Conservation (phyloP, 2,888 invertebrate genomes). For the Plebejus argus region DNA sequence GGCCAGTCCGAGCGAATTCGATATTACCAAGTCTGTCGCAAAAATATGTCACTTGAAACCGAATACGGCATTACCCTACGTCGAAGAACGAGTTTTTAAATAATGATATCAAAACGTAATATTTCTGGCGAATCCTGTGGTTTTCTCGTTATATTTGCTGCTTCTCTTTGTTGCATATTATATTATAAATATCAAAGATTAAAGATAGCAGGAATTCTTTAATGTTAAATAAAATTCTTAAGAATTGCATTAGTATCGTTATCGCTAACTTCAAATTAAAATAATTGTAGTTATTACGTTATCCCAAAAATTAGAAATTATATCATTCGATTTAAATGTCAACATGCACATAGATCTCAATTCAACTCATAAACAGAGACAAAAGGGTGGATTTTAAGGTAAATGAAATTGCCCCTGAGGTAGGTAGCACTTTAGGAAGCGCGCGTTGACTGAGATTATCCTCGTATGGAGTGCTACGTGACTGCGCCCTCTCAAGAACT, state of each 20-base stretch:
- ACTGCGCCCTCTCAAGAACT: slow-evolving; percentile 30
- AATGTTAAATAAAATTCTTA: neutral
- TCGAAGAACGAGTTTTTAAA: slow-evolving; percentile 22
- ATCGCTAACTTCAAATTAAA: neutral
- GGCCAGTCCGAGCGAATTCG: neutral
- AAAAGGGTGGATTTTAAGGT: neutral
- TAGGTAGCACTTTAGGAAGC: slow-evolving; percentile 10
- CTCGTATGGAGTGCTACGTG: slow-evolving; percentile 18
- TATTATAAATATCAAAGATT: too few relatives aligned
- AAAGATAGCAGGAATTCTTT: neutral
- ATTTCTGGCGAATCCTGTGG: slow-evolving; percentile 16
- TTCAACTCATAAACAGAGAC: neutral
- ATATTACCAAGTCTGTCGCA: slow-evolving; percentile 1
- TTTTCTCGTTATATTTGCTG: neutral
- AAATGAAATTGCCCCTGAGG: slow-evolving; percentile 20
- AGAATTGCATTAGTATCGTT: neutral
- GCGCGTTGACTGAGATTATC: slow-evolving; percentile 27
- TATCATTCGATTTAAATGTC: neutral
- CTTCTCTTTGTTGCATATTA: neutral
- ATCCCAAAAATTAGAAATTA: neutral
- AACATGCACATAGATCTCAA: neutral
- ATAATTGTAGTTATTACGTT: too few relatives aligned
- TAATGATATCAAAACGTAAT: slow-evolving; percentile 28
- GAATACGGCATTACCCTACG: slow-evolving; percentile 12
- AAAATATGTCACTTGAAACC: slow-evolving; percentile 29